phyloP scores from a whole-genome alignment of 2,888 invertebrate genomes.

The Anorthoa munda region DNA sequence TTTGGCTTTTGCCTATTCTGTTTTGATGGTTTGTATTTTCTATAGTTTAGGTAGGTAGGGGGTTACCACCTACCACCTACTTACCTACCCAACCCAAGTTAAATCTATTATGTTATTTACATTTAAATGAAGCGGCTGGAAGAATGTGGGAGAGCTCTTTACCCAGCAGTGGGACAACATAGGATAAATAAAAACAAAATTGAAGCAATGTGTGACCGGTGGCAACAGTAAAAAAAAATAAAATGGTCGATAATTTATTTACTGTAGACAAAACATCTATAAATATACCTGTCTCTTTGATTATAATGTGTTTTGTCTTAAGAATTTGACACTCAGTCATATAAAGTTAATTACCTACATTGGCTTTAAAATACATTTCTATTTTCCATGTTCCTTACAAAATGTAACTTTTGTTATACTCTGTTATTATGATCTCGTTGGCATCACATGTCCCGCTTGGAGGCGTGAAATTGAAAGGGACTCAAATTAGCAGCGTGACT shows the following conservation, averaged over 20 bases:
- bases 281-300: background rate
- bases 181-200: too few species aligned
- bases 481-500: conserved; percentile 56
- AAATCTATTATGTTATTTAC: background rate
- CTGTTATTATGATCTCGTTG: conserved; percentile 14
- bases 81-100: too few species aligned
- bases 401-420: conserved; percentile 23
- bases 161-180: too few species aligned
- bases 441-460: conserved; percentile 37
- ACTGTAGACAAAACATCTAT: background rate
- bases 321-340: background rate
- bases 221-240: background rate
- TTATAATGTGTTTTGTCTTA: background rate
- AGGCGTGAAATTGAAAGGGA: conserved; percentile 73
- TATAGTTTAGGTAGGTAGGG: background rate
- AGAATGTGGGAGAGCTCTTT: too few species aligned
- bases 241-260: background rate
- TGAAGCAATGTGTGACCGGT: background rate
- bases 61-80: too few species aligned
- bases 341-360: background rate
- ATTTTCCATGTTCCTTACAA: background rate
- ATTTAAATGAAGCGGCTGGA: too few species aligned
- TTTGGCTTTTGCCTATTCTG: background rate
- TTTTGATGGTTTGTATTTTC: conserved; percentile 4
- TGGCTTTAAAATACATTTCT: background rate